A percentile compares a stretch with the other conserved stretches of the same genome.
Evolutionary conservation across 2,888 invertebrate genomes (phyloP).

Genomic region (Mimas tiliae): DNA sequence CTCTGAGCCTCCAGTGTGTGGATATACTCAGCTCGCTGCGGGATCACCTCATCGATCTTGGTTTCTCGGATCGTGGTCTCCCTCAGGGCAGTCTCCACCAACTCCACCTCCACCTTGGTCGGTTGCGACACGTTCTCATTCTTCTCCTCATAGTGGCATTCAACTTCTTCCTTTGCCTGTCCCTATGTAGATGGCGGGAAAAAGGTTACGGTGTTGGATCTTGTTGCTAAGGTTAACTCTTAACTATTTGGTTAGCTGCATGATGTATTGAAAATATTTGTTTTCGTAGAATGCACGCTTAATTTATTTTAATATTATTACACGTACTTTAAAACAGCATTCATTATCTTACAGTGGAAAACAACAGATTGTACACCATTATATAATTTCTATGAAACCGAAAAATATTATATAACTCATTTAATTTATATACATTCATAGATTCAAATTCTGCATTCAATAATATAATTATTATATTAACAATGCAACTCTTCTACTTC

Average conservation of each 20-base stretch:
- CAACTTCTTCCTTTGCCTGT: constrained; percentile 78
- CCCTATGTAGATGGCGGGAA: constrained; percentile 28
- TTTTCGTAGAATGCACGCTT: no score
- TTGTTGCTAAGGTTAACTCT: neutral
- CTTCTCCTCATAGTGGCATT: constrained; percentile 80
- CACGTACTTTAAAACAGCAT: no score
- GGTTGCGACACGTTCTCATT: constrained; percentile 68
- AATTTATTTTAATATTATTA: no score
- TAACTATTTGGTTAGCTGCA: neutral
- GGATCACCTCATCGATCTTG: constrained; percentile 85
- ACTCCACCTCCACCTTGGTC: constrained; percentile 64
- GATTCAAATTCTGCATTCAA: neutral
- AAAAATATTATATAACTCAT: neutral
- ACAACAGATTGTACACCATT: no score
- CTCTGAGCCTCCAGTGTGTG: constrained; percentile 80
- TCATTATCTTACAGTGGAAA: no score
- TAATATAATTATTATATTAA: neutral
- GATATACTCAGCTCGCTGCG: constrained; percentile 75
- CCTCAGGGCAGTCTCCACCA: constrained; percentile 65
- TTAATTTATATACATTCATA: no score
- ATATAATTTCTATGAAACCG: no score
- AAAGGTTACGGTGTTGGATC: neutral
- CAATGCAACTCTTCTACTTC: neutral
- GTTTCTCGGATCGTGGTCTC: constrained; percentile 85
- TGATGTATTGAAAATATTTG: neutral